Evolutionary conservation across 2,888 invertebrate species (phyloP), one percentile per base, ranked within the genome.

Genomic region (Thymelicus sylvestris): DNA sequence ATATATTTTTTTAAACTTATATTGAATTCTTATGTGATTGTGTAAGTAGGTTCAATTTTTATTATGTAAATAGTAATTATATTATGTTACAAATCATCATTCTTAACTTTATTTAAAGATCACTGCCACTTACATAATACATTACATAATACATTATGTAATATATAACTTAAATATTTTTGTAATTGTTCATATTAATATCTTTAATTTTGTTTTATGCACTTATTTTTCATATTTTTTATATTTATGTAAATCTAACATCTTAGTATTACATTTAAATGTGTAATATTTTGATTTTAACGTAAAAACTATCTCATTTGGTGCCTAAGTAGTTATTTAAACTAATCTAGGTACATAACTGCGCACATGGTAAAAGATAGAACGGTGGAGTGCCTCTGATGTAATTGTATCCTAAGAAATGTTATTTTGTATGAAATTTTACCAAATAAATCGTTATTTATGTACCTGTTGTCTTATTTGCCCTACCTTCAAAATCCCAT

Each of bases 361-460:
- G 39, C 13, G 60, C 41, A 31, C 6, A 60, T 61, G 41, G 6
- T 24, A 15, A 47, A 47, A 52, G 61, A n/a, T 52, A 52, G 67
- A n/a, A 41, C 57, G 55, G 44, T 38, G 55, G 55, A 12, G 63
- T 57, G 68, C 55, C 44, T 55, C 57, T 67, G 52, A 59, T 63
- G 55, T 55, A 68, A 62, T n/a, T 62, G n/a, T 69, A 59, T n/a
- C 13, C 39, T 64, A 69, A 62, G 50, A 67, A 52, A 62, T 61
- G 67, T 67, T 67, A 67, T 67, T 67, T 67, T 67, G 67, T 67
- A 67, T 67, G 60, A 67, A 48, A 61, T 50, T 67, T 67, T 61
- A 67, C 67, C 67, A 67, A 67, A 67, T 67, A 67, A 67, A 67
- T 50, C n/a, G 67, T 67, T 67, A 67, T 67, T 60, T 67, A 67